Conservation (phyloP, 2,797 vertebrate species). For the Clarias platycephalus region DNA sequence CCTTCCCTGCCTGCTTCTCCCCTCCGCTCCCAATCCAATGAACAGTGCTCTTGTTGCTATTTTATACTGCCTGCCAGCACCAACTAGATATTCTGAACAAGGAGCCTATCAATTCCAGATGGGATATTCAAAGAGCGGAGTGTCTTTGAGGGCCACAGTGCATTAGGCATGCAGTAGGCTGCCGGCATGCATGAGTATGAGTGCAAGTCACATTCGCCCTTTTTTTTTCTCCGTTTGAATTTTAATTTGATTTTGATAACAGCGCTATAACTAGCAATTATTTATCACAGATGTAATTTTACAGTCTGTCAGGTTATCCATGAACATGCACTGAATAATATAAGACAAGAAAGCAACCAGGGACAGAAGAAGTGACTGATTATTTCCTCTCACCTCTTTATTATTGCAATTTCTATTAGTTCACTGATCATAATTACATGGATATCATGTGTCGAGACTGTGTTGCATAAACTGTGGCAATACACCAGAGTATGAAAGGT, state of each 20-base stretch:
- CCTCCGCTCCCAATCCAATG: background rate
- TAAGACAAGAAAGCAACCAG: constrained; percentile 38
- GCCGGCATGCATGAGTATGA: constrained; percentile 5
- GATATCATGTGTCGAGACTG: constrained; percentile 5
- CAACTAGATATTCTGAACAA: constrained; percentile 41
- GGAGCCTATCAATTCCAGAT: constrained; percentile 45
- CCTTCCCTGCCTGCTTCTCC: background rate
- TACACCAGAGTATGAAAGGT: background rate
- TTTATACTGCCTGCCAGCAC: constrained; percentile 25
- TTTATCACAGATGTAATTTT: constrained; percentile 71
- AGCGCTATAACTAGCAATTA: constrained; percentile 66
- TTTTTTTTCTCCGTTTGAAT: constrained; percentile 47
- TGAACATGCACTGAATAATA: constrained; percentile 62
- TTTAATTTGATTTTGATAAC: constrained; percentile 68
- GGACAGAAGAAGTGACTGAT: constrained; percentile 21
- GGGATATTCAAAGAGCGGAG: constrained; percentile 44
- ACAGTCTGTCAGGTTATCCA: constrained; percentile 67
- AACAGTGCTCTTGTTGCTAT: constrained; percentile 39
- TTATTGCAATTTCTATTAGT: constrained; percentile 18
- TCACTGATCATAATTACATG: constrained; percentile 35
- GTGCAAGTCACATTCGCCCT: constrained; percentile 30
- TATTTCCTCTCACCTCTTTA: constrained; percentile 31
- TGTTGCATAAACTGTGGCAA: constrained; percentile 17
- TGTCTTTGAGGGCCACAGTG: constrained; percentile 39
- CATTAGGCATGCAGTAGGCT: constrained; percentile 45